These are phyloP conservation scores for Dynastes tityus DNA, from an alignment of 2,888 invertebrate genomes.

Conservation along the genomic window DNA sequence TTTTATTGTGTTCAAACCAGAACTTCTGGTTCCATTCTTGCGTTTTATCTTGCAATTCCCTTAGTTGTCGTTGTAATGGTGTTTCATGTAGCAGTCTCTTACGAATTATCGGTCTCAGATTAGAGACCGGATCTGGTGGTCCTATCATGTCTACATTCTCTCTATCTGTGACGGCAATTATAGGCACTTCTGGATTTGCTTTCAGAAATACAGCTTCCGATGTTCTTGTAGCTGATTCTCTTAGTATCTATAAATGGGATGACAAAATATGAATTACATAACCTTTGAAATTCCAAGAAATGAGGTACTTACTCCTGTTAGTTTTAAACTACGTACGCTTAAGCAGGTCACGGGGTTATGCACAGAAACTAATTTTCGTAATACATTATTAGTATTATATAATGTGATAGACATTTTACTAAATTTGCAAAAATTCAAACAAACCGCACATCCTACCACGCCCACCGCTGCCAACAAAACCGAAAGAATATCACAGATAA, in stretches of 20 bases:
- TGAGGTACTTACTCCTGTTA: constrained; percentile 25
- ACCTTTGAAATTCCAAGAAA: neutral
- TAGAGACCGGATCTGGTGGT: constrained; percentile 86
- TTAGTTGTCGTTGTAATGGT: constrained; percentile 75
- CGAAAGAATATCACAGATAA: neutral
- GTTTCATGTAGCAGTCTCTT: constrained; percentile 79
- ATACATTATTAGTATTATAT: constrained; percentile 3
- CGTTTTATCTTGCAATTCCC: constrained; percentile 78
- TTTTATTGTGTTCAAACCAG: constrained; percentile 86
- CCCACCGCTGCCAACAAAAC: neutral
- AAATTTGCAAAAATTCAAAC: constrained; percentile 23
- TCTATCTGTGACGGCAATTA: constrained; percentile 64
- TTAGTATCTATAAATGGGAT: constrained; percentile 20
- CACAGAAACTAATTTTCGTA: constrained; percentile 7
- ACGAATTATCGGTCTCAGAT: constrained; percentile 82
- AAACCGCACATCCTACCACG: constrained; percentile 25
- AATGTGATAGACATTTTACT: constrained; percentile 26
- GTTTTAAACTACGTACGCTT: constrained; percentile 30
- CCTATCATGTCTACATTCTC: constrained; percentile 79
- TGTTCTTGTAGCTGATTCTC: constrained; percentile 42
- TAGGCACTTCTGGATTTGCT: constrained; percentile 62
- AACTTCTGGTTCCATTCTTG: constrained; percentile 90
- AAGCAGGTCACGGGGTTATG: constrained; percentile 37
- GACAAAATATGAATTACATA: constrained; percentile 21
- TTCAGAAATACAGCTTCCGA: constrained; percentile 57